Conservation (phyloP, 2,113 vertebrate genomes). For the Gyps fulvus region DNA sequence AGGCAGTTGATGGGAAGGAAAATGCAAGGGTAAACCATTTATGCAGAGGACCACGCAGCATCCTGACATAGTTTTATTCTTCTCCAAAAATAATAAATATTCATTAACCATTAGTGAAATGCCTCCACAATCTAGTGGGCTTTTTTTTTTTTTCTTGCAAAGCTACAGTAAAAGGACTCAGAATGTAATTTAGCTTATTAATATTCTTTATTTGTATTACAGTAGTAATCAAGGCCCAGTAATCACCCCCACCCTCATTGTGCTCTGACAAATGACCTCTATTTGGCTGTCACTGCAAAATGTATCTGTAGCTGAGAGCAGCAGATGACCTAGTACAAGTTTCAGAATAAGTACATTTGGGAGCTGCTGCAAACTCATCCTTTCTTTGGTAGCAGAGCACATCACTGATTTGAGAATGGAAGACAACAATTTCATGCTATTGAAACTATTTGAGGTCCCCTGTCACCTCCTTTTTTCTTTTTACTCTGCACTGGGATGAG, state of each 20-base stretch:
- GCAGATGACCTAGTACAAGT: background rate
- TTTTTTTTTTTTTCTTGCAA: background rate
- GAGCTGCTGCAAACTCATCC: background rate
- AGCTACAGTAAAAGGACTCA: background rate
- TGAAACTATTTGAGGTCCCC: background rate
- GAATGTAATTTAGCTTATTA: constrained; percentile 19
- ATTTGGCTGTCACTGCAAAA: background rate
- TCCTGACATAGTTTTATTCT: background rate
- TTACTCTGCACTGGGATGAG: background rate
- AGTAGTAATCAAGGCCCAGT: constrained; percentile 1
- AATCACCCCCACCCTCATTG: background rate
- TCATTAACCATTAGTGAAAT: constrained; percentile 39
- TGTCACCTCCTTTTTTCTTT: background rate
- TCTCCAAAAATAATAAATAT: constrained; percentile 28
- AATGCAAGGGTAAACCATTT: background rate
- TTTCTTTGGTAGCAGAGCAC: background rate
- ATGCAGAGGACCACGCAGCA: background rate
- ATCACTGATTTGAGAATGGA: background rate
- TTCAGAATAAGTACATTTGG: background rate
- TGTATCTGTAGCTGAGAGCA: background rate
- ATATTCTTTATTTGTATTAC: constrained; percentile 32
- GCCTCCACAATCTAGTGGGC: background rate
- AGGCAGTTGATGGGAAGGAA: background rate
- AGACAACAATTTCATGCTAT: background rate
- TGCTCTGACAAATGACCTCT: constrained; percentile 7